phyloP scores from a whole-genome alignment of 2,797 vertebrate genomes.

The Pseudotriccus pelzelni region DNA sequence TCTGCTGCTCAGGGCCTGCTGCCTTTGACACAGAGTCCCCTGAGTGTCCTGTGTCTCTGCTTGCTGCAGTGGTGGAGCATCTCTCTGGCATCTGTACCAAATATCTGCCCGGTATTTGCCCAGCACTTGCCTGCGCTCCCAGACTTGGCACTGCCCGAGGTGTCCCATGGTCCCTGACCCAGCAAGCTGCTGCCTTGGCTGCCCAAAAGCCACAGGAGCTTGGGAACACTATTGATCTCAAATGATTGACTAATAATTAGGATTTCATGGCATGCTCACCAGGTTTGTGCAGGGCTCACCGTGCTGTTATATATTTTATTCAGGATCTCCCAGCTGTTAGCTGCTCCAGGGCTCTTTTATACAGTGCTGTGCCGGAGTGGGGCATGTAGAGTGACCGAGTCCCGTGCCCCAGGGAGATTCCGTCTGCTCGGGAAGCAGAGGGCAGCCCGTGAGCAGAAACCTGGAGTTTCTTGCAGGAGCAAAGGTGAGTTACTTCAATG shows the following conservation, averaged over 20 bases:
- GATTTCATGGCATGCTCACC: background rate
- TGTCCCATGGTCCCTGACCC: background rate
- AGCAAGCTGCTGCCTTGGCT: rapidly evolving
- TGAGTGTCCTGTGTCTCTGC: background rate
- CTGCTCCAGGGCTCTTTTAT: background rate
- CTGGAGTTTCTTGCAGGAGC: background rate
- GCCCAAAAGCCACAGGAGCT: background rate
- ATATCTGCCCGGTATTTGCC: background rate
- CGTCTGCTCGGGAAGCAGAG: rapidly evolving
- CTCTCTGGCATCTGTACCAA: background rate
- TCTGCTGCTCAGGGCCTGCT: background rate
- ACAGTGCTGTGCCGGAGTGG: rapidly evolving
- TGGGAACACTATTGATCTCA: background rate
- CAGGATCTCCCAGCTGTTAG: background rate
- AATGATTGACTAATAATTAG: background rate
- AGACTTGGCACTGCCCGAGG: background rate
- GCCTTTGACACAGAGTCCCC: background rate
- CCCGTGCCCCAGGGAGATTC: rapidly evolving
- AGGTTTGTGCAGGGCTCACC: background rate
- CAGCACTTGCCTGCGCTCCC: background rate
- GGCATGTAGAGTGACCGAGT: rapidly evolving
- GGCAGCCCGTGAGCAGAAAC: background rate
- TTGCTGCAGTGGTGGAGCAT: background rate
- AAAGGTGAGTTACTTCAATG: background rate
- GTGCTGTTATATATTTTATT: background rate